These are phyloP conservation scores for Macrophya annulata DNA, from an alignment of 2,888 invertebrate species.

Conservation along the genomic window DNA sequence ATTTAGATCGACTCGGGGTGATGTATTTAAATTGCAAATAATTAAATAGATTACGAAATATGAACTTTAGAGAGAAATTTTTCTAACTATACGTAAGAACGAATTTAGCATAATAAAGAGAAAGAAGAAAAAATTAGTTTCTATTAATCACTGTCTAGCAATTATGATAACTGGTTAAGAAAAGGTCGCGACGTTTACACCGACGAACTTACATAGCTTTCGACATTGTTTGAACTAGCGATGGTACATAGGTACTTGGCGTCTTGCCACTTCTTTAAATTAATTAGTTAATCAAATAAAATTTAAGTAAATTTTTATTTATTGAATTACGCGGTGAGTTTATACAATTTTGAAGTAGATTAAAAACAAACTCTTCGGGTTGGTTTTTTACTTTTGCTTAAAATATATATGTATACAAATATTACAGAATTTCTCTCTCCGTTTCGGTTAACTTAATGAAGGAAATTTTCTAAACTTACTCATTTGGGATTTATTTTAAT, in stretches of 20 bases:
- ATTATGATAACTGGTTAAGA: background rate
- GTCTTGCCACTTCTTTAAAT: background rate
- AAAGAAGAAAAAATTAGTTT: background rate
- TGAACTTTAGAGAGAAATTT: background rate
- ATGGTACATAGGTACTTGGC: background rate
- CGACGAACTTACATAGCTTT: background rate
- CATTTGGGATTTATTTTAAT: background rate
- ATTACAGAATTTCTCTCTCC: background rate
- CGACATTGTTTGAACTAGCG: slow-evolving; percentile 13
- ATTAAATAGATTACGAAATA: background rate
- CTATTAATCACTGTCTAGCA: background rate
- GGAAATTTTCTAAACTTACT: background rate
- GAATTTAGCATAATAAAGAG: background rate
- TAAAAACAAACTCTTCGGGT: background rate
- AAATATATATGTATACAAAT: too few relatives aligned
- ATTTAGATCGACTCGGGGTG: background rate
- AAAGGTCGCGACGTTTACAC: background rate
- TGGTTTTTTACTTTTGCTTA: background rate
- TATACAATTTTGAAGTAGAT: background rate
- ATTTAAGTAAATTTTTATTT: background rate
- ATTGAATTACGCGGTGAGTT: background rate
- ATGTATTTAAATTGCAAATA: background rate
- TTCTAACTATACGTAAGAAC: background rate
- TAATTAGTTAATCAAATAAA: slow-evolving; percentile 16
- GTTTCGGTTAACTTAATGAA: background rate